Conservation (phyloP, 2,113 vertebrate species). For the Pseudorasbora parva region DNA sequence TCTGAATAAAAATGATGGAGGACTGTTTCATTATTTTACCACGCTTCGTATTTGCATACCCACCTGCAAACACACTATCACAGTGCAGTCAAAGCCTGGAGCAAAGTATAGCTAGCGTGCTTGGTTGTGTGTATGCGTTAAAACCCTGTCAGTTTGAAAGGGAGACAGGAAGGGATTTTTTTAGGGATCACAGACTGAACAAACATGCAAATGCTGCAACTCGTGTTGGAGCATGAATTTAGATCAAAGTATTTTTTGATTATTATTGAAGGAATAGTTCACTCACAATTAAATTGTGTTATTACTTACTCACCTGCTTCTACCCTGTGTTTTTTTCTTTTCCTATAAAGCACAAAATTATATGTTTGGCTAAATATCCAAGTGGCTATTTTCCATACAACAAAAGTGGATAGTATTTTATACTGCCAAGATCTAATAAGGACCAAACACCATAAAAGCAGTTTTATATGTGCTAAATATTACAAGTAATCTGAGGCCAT, state of each 20-base stretch:
- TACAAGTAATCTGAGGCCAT: background rate
- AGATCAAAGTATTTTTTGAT: background rate
- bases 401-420: background rate
- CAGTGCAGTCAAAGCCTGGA: conserved; percentile 1
- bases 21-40: background rate
- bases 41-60: conserved; percentile 27
- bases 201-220: conserved; percentile 12
- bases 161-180: conserved; percentile 10
- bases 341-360: background rate
- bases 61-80: background rate
- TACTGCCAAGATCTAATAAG: background rate
- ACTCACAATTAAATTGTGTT: background rate
- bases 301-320: background rate
- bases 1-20: background rate
- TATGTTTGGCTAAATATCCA: background rate
- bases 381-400: background rate
- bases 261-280: background rate
- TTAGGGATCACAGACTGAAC: conserved; percentile 11
- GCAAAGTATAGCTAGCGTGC: conserved; percentile 11
- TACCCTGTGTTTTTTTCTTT: background rate
- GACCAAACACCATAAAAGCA: background rate
- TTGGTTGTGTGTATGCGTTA: conserved; percentile 14
- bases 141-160: background rate
- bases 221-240: background rate
- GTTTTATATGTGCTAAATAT: background rate